Percentiles rank a stretch among this genome's conserved stretches.
Conservation (phyloP, 2,113 vertebrate species). For the Lanius ludovicianus region DNA sequence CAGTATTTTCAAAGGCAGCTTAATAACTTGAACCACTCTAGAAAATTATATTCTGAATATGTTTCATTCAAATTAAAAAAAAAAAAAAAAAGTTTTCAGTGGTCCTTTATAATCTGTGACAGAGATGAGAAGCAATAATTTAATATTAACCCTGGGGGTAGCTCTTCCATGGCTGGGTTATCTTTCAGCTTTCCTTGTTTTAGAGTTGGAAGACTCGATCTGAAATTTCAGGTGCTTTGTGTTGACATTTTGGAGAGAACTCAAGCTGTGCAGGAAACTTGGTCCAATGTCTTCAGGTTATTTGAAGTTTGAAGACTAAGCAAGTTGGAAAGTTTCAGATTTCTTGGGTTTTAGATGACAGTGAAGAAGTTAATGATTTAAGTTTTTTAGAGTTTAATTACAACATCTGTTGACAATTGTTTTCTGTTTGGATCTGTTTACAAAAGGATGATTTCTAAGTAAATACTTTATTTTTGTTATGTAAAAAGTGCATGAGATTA, state of each 20-base stretch:
- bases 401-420: neutral
- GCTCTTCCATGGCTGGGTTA: neutral
- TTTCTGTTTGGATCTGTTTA: neutral
- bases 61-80: neutral
- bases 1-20: slow-evolving; percentile 8
- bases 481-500: neutral
- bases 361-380: neutral
- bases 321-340: neutral
- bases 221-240: neutral
- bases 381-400: neutral
- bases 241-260: neutral
- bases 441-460: neutral
- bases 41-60: neutral
- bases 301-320: neutral
- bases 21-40: slow-evolving; percentile 12
- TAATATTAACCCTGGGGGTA: neutral
- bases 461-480: neutral
- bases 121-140: neutral
- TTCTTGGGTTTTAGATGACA: neutral
- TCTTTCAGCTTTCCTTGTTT: neutral
- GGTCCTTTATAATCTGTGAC: neutral
- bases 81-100: neutral
- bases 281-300: neutral
- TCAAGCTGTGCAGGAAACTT: neutral
- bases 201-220: neutral